A percentile compares a stretch with the other conserved stretches of the same genome.
phyloP scores from a whole-genome alignment of 2,888 invertebrate species.

The Andrena bucephala region DNA sequence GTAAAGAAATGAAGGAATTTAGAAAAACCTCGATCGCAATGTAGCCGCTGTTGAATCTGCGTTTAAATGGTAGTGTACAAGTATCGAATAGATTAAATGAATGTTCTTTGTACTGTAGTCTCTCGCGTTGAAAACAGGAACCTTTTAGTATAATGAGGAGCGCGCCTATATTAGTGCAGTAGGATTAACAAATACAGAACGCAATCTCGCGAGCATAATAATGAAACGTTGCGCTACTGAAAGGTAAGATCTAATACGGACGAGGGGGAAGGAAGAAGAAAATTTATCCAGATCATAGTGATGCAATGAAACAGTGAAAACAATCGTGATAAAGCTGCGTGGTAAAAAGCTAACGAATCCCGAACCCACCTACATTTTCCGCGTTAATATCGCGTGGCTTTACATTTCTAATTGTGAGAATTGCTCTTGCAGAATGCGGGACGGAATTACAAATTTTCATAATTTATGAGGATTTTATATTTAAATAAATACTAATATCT shows the following conservation, averaged over 20 bases:
- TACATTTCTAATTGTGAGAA: not conserved
- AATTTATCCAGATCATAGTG: not conserved
- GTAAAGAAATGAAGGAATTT: conserved; percentile 32
- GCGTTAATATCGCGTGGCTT: not conserved
- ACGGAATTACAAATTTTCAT: conserved; percentile 12
- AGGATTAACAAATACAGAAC: not conserved
- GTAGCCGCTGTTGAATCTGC: not conserved
- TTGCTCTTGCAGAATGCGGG: not conserved
- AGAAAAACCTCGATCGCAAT: not conserved
- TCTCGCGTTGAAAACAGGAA: too few relatives aligned
- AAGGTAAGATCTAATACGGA: conserved; percentile 7
- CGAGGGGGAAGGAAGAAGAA: conserved; percentile 9
- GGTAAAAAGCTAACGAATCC: not conserved
- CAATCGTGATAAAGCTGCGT: not conserved
- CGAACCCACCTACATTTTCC: not conserved
- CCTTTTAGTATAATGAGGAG: too few relatives aligned
- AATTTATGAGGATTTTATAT: not conserved
- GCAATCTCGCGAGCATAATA: not conserved
- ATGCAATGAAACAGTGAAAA: not conserved
- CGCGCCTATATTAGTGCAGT: not conserved
- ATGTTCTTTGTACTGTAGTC: not conserved
- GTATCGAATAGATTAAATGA: not conserved
- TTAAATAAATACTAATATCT: conserved; percentile 7
- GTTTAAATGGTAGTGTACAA: not conserved
- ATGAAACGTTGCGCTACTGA: conserved; percentile 7